A percentile compares a stretch with the other conserved stretches of the same genome.
Evolutionary conservation across 1,140 invertebrate genomes (phyloP).

Genomic region (Sesamia nonagrioides): DNA sequence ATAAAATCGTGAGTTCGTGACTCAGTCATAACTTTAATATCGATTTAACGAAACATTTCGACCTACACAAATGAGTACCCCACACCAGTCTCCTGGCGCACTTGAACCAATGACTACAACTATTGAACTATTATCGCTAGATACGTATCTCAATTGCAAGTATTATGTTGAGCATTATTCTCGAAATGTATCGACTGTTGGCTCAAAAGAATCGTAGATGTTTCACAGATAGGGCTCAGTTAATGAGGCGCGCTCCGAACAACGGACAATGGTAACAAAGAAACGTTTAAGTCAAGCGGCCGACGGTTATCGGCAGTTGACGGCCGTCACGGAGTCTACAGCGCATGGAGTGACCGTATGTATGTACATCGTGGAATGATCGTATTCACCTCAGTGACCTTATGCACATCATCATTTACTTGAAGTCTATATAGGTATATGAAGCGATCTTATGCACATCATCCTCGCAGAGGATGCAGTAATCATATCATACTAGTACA

Average conservation of each 20-base stretch:
- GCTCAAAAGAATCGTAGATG: conserved; percentile 24
- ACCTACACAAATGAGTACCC: neutral
- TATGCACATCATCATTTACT: too few species aligned
- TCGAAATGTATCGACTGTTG: conserved; percentile 25
- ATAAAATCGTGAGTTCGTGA: neutral
- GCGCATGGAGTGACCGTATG: neutral
- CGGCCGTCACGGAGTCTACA: neutral
- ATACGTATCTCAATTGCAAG: conserved; percentile 41
- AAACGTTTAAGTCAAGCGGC: conserved; percentile 45
- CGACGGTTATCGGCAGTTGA: conserved; percentile 37
- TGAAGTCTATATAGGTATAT: too few species aligned
- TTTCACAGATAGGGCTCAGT: conserved; percentile 1
- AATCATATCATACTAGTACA: too few species aligned
- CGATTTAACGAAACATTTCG: neutral
- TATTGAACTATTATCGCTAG: conserved; percentile 36
- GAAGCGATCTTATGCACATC: too few species aligned
- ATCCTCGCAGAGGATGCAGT: too few species aligned
- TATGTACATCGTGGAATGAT: too few species aligned
- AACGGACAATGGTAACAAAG: conserved; percentile 50
- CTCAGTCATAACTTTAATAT: neutral
- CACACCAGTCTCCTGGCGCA: neutral
- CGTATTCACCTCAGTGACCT: too few species aligned
- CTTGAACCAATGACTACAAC: conserved; percentile 5
- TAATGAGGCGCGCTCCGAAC: conserved; percentile 31
- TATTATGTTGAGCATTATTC: conserved; percentile 29